Base-by-base conservation (phyloP, 2,797 vertebrate genomes). In the Clangula hyemalis region DNA sequence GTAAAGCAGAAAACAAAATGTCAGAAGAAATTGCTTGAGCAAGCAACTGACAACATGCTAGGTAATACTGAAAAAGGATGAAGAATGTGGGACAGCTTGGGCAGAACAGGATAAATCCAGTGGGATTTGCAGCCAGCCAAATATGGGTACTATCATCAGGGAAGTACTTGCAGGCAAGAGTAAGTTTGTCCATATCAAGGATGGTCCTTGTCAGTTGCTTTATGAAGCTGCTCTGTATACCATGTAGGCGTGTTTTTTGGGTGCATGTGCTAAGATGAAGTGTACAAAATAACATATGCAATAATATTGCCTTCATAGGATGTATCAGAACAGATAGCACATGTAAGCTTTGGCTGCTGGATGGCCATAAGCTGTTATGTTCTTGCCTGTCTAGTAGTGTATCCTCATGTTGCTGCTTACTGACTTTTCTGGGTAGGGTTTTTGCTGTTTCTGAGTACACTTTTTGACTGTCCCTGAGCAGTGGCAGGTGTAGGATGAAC, bases 141-240 rank as follows among this genome's bases (percentile, higher is more conserved):
- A 80, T 25, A 62, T 0, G 2, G 10, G 5, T 36, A 71, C 19
- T 13, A 19, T 20, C 0, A 2, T 24, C 38, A 36, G 25, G 32
- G 83, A 39, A 49, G 36, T 28, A 45, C 54, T 47, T 69, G 25
- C 45, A 87, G 39, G 47, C 21, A 53, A 49, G 49, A 83, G 17
- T 39, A 66, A 66, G 5, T 39, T 28, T 2, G 1, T 21, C 27
- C 11, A 19, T 61, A 71, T 36, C 24, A 38, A 51, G 15, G 18
- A 15, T 21, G 7, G 25, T 13, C 36, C 43, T 75, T 61, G 12
- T 27, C 60, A 77, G 13, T 11, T 49, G 22, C 49, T 13, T 45
- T 58, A 22, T 15, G 38, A 93, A 80, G 25, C 8, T 74, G 3
- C 2, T 39, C 7, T 30, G 13, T 27, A 8, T 20, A 41, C 39